Conservation (phyloP, 1,140 invertebrate genomes). For the Leptestheria dahalacensis region DNA sequence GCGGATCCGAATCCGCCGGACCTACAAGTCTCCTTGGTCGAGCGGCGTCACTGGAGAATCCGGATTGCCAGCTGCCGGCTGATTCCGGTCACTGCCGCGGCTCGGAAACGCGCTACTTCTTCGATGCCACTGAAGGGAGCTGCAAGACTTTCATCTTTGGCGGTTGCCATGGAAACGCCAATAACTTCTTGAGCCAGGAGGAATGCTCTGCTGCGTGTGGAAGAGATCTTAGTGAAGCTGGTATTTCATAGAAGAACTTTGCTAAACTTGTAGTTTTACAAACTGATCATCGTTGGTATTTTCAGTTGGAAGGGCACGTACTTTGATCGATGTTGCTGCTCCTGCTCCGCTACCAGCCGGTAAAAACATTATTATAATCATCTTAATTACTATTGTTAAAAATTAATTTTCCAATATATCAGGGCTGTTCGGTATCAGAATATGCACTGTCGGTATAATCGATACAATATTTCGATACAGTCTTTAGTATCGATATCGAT, state of each 20-base stretch:
- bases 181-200: slow-evolving; percentile 22
- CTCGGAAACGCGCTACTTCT: not conserved
- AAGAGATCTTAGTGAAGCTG: not conserved
- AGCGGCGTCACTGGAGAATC: no score
- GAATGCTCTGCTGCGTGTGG: not conserved
- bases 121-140: not conserved
- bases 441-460: no score
- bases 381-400: not conserved
- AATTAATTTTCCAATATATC: no score
- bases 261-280: not conserved
- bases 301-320: slow-evolving; percentile 23
- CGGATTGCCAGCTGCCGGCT: not conserved
- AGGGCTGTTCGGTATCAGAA: no score
- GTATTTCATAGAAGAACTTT: slow-evolving; percentile 28
- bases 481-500: no score
- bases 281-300: not conserved
- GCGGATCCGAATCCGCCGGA: no score
- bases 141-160: slow-evolving; percentile 27
- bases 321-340: not conserved
- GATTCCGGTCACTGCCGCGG: slow-evolving; percentile 5
- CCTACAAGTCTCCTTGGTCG: no score
- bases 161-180: slow-evolving; percentile 27
- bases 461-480: no score
- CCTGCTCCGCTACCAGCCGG: not conserved
- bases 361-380: not conserved